Conservation (phyloP, 2,113 vertebrate species). For the Hippocampus abdominalis region DNA sequence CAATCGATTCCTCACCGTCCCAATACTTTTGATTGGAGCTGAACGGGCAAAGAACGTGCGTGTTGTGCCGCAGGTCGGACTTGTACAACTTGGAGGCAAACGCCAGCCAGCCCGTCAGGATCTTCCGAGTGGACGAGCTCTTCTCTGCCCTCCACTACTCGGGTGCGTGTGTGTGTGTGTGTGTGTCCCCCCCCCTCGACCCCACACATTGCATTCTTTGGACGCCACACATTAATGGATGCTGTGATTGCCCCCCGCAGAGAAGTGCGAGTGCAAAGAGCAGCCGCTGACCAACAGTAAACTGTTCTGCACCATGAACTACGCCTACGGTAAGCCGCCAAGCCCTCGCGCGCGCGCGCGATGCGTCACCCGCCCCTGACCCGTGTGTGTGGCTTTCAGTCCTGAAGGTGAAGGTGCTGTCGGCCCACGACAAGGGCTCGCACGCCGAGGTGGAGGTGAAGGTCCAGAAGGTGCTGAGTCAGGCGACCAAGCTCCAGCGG, state of each 20-base stretch:
- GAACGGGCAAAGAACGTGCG: too few relatives aligned
- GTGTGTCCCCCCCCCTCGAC: background rate
- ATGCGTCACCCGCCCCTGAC: background rate
- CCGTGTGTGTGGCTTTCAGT: slow-evolving; percentile 66
- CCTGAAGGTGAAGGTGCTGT: slow-evolving; percentile 90
- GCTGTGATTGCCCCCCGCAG: slow-evolving; percentile 67
- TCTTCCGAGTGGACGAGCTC: slow-evolving; percentile 87
- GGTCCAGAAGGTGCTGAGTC: slow-evolving; percentile 91
- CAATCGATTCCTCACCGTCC: background rate
- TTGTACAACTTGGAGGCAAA: slow-evolving; percentile 74
- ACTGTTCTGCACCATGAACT: slow-evolving; percentile 91
- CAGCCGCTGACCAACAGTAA: slow-evolving; percentile 85
- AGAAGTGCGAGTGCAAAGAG: slow-evolving; percentile 97
- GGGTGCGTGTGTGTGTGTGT: slow-evolving; percentile 31
- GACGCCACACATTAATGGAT: slow-evolving; percentile 17
- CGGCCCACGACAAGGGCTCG: slow-evolving; percentile 94
- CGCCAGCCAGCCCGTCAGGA: slow-evolving; percentile 72
- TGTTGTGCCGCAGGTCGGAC: slow-evolving; percentile 66
- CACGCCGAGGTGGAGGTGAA: slow-evolving; percentile 96
- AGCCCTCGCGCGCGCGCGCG: background rate
- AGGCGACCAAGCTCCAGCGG: slow-evolving; percentile 82
- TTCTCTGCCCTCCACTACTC: slow-evolving; percentile 93
- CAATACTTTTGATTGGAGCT: background rate
- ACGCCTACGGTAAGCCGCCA: slow-evolving; percentile 83
- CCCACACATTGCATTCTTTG: slow-evolving; percentile 2